Percentiles rank a stretch among this genome's conserved stretches.
Conservation (phyloP, 2,797 vertebrate species). For the Hypotaenidia okinawae region DNA sequence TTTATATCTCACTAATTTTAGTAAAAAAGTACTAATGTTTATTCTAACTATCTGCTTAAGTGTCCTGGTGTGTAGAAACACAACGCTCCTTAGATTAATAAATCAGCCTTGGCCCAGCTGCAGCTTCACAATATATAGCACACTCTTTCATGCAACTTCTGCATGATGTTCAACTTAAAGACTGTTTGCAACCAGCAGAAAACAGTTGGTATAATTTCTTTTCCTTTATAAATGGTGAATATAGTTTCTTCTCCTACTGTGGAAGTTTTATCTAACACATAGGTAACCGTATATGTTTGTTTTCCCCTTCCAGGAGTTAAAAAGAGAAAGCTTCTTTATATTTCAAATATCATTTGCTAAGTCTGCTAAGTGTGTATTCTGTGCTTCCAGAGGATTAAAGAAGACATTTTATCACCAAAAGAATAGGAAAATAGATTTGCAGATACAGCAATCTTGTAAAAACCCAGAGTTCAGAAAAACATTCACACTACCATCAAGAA, state of each 20-base stretch:
- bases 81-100: too few species aligned
- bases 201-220: neutral
- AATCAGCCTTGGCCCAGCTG: neutral
- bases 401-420: neutral
- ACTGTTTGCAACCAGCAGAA: neutral
- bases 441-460: constrained; percentile 14
- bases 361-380: neutral
- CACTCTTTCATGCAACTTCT: neutral
- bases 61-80: neutral
- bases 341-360: neutral
- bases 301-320: neutral
- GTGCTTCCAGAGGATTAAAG: constrained; percentile 15
- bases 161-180: neutral
- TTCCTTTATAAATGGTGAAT: neutral
- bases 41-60: neutral
- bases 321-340: neutral
- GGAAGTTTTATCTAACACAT: neutral
- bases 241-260: neutral
- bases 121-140: neutral
- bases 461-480: neutral
- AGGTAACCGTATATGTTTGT: neutral
- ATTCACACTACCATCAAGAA: neutral
- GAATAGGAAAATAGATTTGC: constrained; percentile 25
- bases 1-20: neutral
- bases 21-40: neutral